Evolutionary conservation across 2,797 vertebrate genomes (phyloP).

Genomic region (Anguilla megastoma): DNA sequence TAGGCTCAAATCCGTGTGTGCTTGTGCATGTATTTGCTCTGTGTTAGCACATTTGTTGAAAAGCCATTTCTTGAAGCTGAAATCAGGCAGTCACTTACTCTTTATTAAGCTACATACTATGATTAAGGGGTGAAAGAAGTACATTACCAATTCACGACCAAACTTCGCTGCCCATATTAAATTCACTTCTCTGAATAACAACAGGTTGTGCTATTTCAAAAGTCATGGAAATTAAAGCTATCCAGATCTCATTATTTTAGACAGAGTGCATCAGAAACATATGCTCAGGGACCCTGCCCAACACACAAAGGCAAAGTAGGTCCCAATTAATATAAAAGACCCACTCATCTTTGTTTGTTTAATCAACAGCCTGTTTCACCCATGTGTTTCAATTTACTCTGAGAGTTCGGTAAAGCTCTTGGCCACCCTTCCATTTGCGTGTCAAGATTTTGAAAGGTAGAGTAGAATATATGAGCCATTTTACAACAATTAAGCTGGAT

Average conservation of each 20-base stretch:
- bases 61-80: background rate
- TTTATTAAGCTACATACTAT: background rate
- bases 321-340: background rate
- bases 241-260: background rate
- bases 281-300: background rate
- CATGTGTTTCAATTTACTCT: conserved; percentile 17
- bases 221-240: background rate
- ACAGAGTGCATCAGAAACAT: background rate
- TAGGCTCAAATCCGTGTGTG: background rate
- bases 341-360: background rate
- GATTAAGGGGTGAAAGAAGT: background rate
- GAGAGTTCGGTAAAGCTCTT: background rate
- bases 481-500: conserved; percentile 31
- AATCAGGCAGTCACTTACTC: background rate
- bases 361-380: background rate
- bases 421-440: background rate
- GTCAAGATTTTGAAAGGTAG: conserved; percentile 5
- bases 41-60: background rate
- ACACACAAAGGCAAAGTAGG: background rate
- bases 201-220: background rate
- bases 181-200: background rate
- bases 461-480: conserved; percentile 10
- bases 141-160: background rate
- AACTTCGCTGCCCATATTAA: background rate
- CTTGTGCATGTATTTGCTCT: background rate